Base-by-base conservation (phyloP, 2,797 vertebrate genomes). In the Anabas testudineus region DNA sequence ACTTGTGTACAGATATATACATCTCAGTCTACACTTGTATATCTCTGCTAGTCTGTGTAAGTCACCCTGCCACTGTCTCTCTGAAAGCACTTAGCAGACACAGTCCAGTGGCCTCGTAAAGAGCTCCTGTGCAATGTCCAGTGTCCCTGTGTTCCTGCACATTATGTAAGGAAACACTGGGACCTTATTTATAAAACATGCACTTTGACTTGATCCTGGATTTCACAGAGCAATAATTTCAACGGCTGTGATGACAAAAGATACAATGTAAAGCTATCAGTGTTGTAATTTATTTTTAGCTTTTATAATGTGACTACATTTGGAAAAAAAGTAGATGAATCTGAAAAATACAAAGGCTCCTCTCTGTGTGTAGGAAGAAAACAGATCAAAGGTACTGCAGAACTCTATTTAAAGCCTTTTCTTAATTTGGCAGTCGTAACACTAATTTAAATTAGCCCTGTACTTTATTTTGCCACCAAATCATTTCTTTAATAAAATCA, bases 41-140 rank as follows among this genome's bases (percentile, higher is more conserved):
- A 71, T 66, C 47, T 61, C 65, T 67, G 60, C 68, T 49, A 78
- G 75, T 76, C 55, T 32, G 28, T 43, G 52, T 70, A 49, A 41
- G 51, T 87, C 70, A 74, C 51, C 57, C 37, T 54, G 62, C 68
- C 1, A 1, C 67, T 54, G 42, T 64, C 73, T 77, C 58, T 78
- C 36, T 82, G 64, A 78, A 56, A 79, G 79, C 56, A 67, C 74
- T 74, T 42, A 70, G 61, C 75, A 72, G 87, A 89, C 75, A 80
- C 45, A 76, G 81, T 76, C 81, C 88, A 87, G 81, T 4, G 7
- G 62, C 32, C 52, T 55, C 48, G 39, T 51, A 53, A 56, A 73
- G 71, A 84, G 85, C 74, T 75, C 70, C 88, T 87, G 88, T 77
- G 51, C 77, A 80, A 75, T 75, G 75, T 90, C 79, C 68, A 52